These are phyloP conservation scores for Zeus faber DNA, from an alignment of 2,113 vertebrate genomes.

Conservation along the genomic window DNA sequence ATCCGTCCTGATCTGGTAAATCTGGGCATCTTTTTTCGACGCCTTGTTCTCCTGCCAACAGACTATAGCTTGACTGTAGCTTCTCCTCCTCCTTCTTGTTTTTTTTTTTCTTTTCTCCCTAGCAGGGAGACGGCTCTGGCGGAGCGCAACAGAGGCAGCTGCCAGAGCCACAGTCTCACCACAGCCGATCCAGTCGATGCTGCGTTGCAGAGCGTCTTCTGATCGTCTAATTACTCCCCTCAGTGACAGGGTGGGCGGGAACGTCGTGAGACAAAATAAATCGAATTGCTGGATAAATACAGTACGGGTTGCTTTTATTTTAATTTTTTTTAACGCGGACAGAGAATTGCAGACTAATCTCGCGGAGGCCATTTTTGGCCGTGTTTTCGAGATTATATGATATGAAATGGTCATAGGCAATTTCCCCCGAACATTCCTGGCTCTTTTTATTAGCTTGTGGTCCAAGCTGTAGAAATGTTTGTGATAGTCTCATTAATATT, in stretches of 20 bases:
- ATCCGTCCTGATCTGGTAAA: constrained; percentile 61
- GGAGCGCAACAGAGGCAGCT: constrained; percentile 31
- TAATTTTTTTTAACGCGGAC: too few relatives aligned
- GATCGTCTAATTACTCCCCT: too few relatives aligned
- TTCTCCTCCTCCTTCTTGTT: constrained; percentile 3
- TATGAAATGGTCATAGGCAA: constrained; percentile 4
- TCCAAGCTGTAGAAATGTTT: too few relatives aligned
- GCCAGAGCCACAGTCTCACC: constrained; percentile 64
- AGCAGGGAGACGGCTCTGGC: constrained; percentile 57
- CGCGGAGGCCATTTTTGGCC: too few relatives aligned
- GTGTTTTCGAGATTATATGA: constrained; percentile 60
- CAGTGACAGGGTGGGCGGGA: too few relatives aligned
- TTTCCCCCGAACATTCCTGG: neutral
- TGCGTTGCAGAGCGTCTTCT: constrained; percentile 47
- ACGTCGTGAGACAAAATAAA: too few relatives aligned
- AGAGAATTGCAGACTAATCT: too few relatives aligned
- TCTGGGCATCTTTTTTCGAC: constrained; percentile 59
- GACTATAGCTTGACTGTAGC: constrained; percentile 34
- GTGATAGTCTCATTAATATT: neutral
- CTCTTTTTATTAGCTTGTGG: neutral
- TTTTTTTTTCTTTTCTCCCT: constrained; percentile 20
- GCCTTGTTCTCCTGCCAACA: constrained; percentile 48
- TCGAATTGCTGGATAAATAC: too few relatives aligned
- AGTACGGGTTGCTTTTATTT: too few relatives aligned
- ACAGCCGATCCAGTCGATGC: constrained; percentile 55